Percentiles rank a stretch among this genome's conserved stretches.
phyloP scores from a whole-genome alignment of 1,140 invertebrate genomes.

The Euborellia annulipes region DNA sequence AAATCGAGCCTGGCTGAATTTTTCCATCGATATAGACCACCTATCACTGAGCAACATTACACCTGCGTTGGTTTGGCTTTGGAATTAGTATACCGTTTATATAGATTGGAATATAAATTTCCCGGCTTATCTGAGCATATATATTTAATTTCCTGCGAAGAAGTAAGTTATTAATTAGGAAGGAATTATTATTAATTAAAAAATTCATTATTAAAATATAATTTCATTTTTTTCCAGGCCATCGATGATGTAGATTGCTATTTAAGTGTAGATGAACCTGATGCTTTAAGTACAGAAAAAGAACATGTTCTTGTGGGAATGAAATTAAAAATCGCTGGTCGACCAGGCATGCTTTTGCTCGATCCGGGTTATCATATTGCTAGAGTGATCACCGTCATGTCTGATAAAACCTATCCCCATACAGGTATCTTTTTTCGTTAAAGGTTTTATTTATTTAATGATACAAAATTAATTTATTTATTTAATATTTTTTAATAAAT shows the following conservation, averaged over 20 bases:
- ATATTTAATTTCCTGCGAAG: conserved; percentile 74
- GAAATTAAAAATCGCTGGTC: conserved; percentile 50
- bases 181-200: conserved; percentile 1
- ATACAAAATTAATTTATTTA: too few relatives aligned
- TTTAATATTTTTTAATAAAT: not conserved
- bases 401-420: conserved; percentile 66
- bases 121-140: conserved; percentile 46
- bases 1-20: conserved; percentile 44
- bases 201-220: conserved; percentile 4
- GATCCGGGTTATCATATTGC: conserved; percentile 85
- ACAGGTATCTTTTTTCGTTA: conserved; percentile 40
- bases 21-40: conserved; percentile 55
- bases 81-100: conserved; percentile 49
- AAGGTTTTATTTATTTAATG: too few relatives aligned
- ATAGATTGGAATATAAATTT: conserved; percentile 36
- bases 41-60: conserved; percentile 58
- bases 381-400: conserved; percentile 71
- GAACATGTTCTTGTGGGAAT: conserved; percentile 77
- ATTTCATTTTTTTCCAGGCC: conserved; percentile 22
- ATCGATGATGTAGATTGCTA: conserved; percentile 46
- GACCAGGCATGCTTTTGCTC: conserved; percentile 57
- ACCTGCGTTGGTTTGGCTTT: conserved; percentile 77
- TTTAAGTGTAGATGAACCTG: conserved; percentile 17
- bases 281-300: conserved; percentile 41
- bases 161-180: too few relatives aligned